Evolutionary conservation across 2,113 vertebrate genomes (phyloP), one percentile per base, ranked within the genome.

Genomic region (Vanacampus margaritifer): DNA sequence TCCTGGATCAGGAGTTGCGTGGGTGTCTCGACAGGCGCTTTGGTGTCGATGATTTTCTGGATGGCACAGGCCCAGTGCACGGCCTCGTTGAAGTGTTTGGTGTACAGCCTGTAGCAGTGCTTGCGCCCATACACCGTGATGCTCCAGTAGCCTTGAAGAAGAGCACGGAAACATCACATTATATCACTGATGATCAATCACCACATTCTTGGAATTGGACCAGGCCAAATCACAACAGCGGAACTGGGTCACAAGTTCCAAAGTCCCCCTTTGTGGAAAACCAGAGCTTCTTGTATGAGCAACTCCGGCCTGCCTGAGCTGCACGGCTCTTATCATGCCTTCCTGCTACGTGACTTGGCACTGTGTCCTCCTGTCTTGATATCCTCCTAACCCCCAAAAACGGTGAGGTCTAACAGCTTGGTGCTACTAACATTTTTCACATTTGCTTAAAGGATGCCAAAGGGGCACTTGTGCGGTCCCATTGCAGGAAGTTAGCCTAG

Each of bases 1-100:
- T 99, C 97, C 0, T 91, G 91, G 75, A 99, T 96, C 66, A 98
- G 94, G 60, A 97, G 94, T 87, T 95, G 95, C 0, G 96, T 98
- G 46, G 97, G 97, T 0, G 97, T 99, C 76, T 98, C 95, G 73
- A 98, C 88, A 0, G 96, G 96, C 0, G 93, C 93, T 88, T 97
- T 98, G 86, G 94, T 94, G 72, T 94, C 90, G 0, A 98, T 98
- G 85, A 98, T 96, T 72, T 95, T 95, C 74, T 97, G 93, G 74
- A 98, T 86, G 0, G 95, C 95, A 17, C 92, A 93, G 3, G 94
- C 96, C 97, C 96, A 99, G 88, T 90, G 94, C 73, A 96, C 92
- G 0, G 95, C 96, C 86, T 99, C 96, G 0, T 93, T 94, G 82
- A 97, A 95, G 76, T 95, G 95, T 56, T 95, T 94, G 0, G 94